Conservation (phyloP, 2,888 invertebrate species). For the Euproctis similis region DNA sequence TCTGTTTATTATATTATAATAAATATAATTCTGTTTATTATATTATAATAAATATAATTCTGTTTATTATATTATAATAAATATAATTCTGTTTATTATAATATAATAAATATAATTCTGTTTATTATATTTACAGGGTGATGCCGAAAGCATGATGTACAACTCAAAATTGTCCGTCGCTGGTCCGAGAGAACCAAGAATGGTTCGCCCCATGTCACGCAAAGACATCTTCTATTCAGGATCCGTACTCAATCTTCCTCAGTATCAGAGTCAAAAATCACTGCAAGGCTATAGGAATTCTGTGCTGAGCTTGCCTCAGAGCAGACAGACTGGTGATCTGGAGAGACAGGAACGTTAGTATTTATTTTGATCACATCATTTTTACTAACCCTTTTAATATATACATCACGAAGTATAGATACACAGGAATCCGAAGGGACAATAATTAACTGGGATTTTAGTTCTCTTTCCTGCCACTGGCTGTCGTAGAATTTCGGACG, state of each 20-base stretch:
- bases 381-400: no score
- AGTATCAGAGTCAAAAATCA: constrained; percentile 94
- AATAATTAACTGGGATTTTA: no score
- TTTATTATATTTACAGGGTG: constrained; percentile 48
- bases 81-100: no score
- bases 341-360: constrained; percentile 82
- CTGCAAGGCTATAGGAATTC: constrained; percentile 93
- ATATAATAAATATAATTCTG: no score
- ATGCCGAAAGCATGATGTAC: constrained; percentile 81
- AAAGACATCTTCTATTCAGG: constrained; percentile 99
- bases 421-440: no score
- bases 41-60: no score
- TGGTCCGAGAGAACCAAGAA: constrained; percentile 62
- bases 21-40: no score
- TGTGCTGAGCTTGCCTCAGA: constrained; percentile 88
- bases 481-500: no score
- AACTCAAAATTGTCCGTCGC: constrained; percentile 81
- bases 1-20: no score
- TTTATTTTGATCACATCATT: not conserved
- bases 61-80: no score
- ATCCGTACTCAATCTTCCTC: constrained; percentile 93
- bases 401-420: no score
- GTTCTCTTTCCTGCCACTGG: no score
- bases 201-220: constrained; percentile 92
- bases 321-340: constrained; percentile 78